Evolutionary conservation across 2,797 vertebrate genomes (phyloP), one percentile per base, ranked within the genome.

Genomic region (Ceyx erithaca): DNA sequence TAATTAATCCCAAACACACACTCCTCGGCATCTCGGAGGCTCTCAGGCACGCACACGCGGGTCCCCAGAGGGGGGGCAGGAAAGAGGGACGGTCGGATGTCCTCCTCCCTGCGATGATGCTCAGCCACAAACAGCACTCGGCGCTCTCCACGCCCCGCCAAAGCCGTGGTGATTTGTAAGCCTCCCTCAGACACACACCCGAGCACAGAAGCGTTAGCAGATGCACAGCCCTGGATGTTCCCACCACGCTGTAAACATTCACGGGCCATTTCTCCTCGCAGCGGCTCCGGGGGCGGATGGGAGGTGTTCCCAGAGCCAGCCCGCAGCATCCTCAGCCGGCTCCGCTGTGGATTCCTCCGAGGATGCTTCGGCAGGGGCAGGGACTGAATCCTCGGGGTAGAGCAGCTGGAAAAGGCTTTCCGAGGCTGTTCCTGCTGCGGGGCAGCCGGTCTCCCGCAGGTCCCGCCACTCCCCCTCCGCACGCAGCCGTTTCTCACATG

Each of bases 1-100:
- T 95, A 96, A 95, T 95, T 87, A 96, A 96, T 95, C 94, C 93
- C 95, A 95, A 96, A 73, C 92, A 84, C 85, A 76, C 85, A 43
- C 68, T 91, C 89, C 43, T 45, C 75, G 21, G 71, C 7, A 92
- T 85, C 92, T 80, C 83, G 8, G 82, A 91, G 73, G 30, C 87
- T 4, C 75, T 86, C 85, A 49, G 80, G 94, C 92, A 94, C 85
- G 90, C 88, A 94, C 86, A 45, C 83, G 8, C 69, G 4, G 75
- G 75, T 87, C 83, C 92, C 90, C 17, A 2, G 66, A 4, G 81
- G 55, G 37, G 21, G 80, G 55, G 73, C 66, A 70, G 81, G 55
- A 66, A 67, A 66, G 71, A 77, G 72, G 84, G 82, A 33, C 9
- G 88, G 31, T 62, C 48, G n/a, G 25, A 51, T 19, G 51, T 59